Evolutionary conservation across 2,113 vertebrate species (phyloP).

Genomic region (Platysternon megacephalum): DNA sequence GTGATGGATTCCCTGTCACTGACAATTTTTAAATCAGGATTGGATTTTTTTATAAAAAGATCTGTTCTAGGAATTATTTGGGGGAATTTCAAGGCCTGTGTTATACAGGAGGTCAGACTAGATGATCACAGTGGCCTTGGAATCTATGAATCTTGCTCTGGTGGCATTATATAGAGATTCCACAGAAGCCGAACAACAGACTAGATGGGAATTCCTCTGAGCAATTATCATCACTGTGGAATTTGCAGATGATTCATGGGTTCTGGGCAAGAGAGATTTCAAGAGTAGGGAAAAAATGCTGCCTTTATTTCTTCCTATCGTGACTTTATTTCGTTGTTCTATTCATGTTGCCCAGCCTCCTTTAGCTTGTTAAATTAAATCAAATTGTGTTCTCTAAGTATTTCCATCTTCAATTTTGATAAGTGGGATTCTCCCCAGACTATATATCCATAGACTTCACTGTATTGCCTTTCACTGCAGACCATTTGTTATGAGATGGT

Average conservation of each 20-base stretch:
- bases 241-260: conserved; percentile 1
- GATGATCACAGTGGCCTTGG: not conserved
- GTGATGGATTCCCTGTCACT: not conserved
- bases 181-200: not conserved
- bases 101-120: not conserved
- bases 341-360: not conserved
- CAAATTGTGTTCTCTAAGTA: conserved; percentile 14
- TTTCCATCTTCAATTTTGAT: conserved; percentile 39
- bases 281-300: not conserved
- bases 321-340: not conserved
- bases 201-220: not conserved
- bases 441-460: conserved; percentile 49
- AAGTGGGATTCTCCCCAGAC: not conserved
- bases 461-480: conserved; percentile 52
- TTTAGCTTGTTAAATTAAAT: conserved; percentile 2
- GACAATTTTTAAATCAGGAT: not conserved
- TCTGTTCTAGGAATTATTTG: not conserved
- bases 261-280: not conserved
- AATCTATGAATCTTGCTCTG: not conserved
- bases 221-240: not conserved
- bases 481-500: conserved; percentile 47
- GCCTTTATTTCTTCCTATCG: not conserved
- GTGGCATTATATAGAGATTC: not conserved
- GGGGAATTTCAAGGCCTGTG: not conserved
- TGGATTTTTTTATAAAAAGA: not conserved